These are phyloP conservation scores for Laspeyria flexula DNA, from an alignment of 2,888 invertebrate genomes.

Conservation along the genomic window DNA sequence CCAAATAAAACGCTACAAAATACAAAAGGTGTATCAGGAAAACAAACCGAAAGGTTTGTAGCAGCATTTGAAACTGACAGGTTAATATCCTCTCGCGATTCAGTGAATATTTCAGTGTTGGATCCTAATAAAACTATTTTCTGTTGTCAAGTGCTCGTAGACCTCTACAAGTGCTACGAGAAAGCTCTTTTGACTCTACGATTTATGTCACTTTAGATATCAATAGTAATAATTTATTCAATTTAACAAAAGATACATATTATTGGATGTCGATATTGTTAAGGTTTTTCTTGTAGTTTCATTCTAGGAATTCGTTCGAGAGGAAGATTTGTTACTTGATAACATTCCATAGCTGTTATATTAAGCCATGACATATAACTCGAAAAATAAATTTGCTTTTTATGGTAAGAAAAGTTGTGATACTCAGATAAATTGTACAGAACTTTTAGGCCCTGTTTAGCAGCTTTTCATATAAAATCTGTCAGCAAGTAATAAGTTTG, in stretches of 20 bases:
- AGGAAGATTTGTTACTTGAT: no score
- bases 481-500: no score
- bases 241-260: neutral
- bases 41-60: neutral
- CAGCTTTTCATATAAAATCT: no score
- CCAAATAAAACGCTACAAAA: neutral
- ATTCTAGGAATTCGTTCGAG: no score
- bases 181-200: neutral
- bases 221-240: neutral
- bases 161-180: neutral
- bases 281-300: no score
- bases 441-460: no score
- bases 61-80: conserved; percentile 1
- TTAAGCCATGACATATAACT: no score
- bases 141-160: neutral
- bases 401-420: no score
- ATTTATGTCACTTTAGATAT: neutral
- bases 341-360: no score
- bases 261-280: no score
- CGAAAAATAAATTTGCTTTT: no score
- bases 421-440: no score
- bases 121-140: conserved; percentile 10
- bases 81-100: conserved; percentile 2
- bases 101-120: conserved; percentile 3
- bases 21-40: neutral